Base-by-base conservation (phyloP, 2,888 invertebrate genomes). In the Heliconius cydno region DNA sequence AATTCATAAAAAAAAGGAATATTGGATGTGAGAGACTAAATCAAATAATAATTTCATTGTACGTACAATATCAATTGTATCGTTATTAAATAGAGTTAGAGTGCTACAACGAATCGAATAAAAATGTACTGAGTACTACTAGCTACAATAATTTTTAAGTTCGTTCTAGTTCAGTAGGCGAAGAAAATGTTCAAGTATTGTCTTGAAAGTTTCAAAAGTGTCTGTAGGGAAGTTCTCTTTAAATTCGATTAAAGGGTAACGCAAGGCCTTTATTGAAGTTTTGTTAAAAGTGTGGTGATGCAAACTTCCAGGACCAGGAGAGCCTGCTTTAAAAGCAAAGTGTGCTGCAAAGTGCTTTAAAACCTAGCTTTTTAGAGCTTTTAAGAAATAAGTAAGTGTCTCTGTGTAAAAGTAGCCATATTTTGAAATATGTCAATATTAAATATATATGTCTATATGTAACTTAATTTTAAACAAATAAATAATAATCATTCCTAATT, bases 181-280 rank as follows among this genome's bases (percentile, higher is more conserved):
- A 82, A 80, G 80, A 82, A 83, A 84, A 83, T 85, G 82, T 84
- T 83, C 83, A 82, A 84, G 85, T 85, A 84, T 83, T 87, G 88
- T 88, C 86, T 87, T 86, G 3, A 88, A 85, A 90, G 75, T 75
- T 75, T 75, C 65, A 75, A 75, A 22, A 90, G 85, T 89, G 85
- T 82, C 81, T 76, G 84, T 86, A 88, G 86, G 89, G 88, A 90
- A 90, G 87, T 90, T 86, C 87, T 85, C 84, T 87, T 83, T 85
- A 89, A 89, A 91, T 91, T 90, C 89, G 90, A 91, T 91, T 89
- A 90, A 87, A 89, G 86, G 86, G 86, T 87, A 87, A 89, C 89
- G 87, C 90, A 89, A 88, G 88, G 87, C 89, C 90, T 88, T 89
- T 88, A 87, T 77, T 15, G 70, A 83, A 86, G 87, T 86, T 88